Evolutionary conservation across 2,797 vertebrate genomes (phyloP).

Genomic region (Sus cebifrons): DNA sequence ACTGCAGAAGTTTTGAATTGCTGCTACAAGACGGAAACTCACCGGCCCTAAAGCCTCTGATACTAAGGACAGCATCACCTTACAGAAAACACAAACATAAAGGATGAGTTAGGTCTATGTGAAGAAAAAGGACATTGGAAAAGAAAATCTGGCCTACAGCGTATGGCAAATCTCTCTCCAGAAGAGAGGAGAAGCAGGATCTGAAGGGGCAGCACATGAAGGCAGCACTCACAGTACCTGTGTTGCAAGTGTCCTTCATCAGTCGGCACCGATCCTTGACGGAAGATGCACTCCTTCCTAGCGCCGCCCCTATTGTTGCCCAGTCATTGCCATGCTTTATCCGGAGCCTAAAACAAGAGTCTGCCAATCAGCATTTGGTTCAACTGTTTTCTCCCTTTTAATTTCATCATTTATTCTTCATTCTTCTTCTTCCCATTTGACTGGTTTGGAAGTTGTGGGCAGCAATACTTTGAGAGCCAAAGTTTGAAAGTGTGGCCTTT

Average conservation of each 20-base stretch:
- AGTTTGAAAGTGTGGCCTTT: conserved; percentile 89
- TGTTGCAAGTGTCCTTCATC: conserved; percentile 99
- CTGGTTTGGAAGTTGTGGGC: conserved; percentile 87
- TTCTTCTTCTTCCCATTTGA: conserved; percentile 89
- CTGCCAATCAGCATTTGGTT: conserved; percentile 81
- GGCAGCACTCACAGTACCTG: conserved; percentile 90
- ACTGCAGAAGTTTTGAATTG: neutral
- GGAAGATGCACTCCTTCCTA: conserved; percentile 98
- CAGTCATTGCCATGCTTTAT: conserved; percentile 98
- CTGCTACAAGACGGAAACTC: neutral
- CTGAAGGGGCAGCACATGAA: neutral
- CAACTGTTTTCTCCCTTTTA: conserved; percentile 85
- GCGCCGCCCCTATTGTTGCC: conserved; percentile 98
- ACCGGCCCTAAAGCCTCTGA: neutral
- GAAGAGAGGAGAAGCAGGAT: neutral
- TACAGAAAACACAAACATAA: conserved; percentile 55
- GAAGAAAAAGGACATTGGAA: neutral
- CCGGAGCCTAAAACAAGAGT: conserved; percentile 92
- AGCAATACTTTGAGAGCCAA: conserved; percentile 88
- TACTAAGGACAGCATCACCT: neutral
- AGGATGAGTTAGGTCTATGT: neutral
- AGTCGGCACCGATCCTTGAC: conserved; percentile 99
- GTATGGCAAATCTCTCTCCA: neutral
- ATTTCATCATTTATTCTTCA: conserved; percentile 88
- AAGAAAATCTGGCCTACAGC: neutral